A percentile compares a stretch with the other conserved stretches of the same genome.
Conservation (phyloP, 2,797 vertebrate genomes). For the Enoplosus armatus region DNA sequence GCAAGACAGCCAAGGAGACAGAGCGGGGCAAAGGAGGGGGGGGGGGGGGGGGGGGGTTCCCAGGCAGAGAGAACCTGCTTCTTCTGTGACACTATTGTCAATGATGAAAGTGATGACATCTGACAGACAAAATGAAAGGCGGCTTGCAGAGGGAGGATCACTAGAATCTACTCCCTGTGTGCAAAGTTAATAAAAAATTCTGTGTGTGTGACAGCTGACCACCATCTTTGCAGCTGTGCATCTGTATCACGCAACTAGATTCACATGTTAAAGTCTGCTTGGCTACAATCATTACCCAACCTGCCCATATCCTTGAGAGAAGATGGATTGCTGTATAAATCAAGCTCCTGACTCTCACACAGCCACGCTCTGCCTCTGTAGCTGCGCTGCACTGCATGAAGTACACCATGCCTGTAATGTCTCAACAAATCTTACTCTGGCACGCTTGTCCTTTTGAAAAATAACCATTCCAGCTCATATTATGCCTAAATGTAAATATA, state of each 20-base stretch:
- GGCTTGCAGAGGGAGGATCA: slow-evolving; percentile 17
- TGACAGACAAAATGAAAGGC: slow-evolving; percentile 34
- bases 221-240: slow-evolving; percentile 43
- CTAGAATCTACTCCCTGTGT: neutral
- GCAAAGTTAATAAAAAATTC: slow-evolving; percentile 2
- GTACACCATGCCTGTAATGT: neutral
- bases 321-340: slow-evolving; percentile 76
- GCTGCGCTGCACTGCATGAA: slow-evolving; percentile 27
- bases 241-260: slow-evolving; percentile 51
- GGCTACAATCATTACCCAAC: slow-evolving; percentile 58
- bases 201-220: slow-evolving; percentile 31
- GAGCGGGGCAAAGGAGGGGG: slow-evolving; percentile 52
- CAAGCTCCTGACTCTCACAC: slow-evolving; percentile 57
- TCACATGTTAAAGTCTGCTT: slow-evolving; percentile 56
- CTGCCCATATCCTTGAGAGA: slow-evolving; percentile 67
- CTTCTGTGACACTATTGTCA: slow-evolving; percentile 48
- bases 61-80: slow-evolving; percentile 74
- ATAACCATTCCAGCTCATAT: neutral
- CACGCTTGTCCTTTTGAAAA: slow-evolving; percentile 15
- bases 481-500: slow-evolving; percentile 20
- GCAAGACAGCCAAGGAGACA: slow-evolving; percentile 72
- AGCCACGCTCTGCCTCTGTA: slow-evolving; percentile 58
- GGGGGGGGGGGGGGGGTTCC: slow-evolving; percentile 58
- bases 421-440: neutral
- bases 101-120: slow-evolving; percentile 35